Evolutionary conservation across 1,140 invertebrate genomes (phyloP), one percentile per base, ranked within the genome.

Genomic region (Drosophila ogumai): DNA sequence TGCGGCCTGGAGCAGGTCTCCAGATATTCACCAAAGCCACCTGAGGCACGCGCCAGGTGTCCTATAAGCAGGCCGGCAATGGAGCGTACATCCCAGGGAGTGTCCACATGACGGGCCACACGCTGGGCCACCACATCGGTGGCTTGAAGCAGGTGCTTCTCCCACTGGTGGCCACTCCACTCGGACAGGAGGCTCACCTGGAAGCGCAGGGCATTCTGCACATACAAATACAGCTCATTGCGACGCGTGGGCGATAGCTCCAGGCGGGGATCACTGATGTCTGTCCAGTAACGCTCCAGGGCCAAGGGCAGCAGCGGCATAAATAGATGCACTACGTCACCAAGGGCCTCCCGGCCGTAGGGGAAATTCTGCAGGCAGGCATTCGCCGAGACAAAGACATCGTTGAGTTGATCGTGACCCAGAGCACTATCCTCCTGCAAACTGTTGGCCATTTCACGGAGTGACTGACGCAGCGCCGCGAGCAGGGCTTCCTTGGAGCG

Each of bases 41-140:
- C n/a, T 0, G 50, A 67, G 1, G 76, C 46, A 1, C 76, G 81
- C 2, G 80, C 72, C 55, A 64, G 59, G 9, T 87, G 76, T 3
- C 76, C 84, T 4, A 87, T 67, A 0, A 71, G 47, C 12, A 87
- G 44, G 4, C 84, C 84, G 0, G 84, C 84, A 34, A 87, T 71
- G 10, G 84, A 82, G n/a, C 84, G 85, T 3, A 87, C 84, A 58
- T 87, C 84, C 84, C 84, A 87, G 0, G 84, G 84, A 0, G 80
- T 84, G 32, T 88, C 84, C 28, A 43, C 10, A n/a, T 80, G 34
- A 1, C 73, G 46, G 7, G 84, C 80, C 25, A 88, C 73, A 8
- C n/a, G 0, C 9, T 55, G n/a, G 2, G 80, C 75, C 17, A 77
- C 6, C 15, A 10, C 13, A 13, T 74, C 32, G 1, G 82, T 3